These are phyloP conservation scores for Tetramorium simillimum DNA, from an alignment of 1,140 invertebrate genomes.

Conservation along the genomic window DNA sequence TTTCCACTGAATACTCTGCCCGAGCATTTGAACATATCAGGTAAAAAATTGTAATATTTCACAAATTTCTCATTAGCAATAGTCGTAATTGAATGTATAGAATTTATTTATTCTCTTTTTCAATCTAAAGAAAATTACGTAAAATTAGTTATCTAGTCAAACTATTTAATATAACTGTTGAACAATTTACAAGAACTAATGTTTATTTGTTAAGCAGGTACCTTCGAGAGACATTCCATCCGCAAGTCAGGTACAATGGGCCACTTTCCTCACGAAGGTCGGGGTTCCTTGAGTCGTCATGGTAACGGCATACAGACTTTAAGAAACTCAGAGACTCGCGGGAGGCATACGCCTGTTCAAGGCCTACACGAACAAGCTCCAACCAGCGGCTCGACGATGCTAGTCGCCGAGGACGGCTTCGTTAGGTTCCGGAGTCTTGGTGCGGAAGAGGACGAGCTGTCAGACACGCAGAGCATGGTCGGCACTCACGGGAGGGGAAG, in stretches of 20 bases:
- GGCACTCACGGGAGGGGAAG: conserved; percentile 81
- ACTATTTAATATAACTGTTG: background rate
- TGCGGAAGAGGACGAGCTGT: conserved; percentile 83
- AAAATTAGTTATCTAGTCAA: background rate
- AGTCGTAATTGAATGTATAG: background rate
- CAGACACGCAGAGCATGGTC: conserved; percentile 81
- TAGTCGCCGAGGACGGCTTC: conserved; percentile 94
- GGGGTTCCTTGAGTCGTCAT: conserved; percentile 84
- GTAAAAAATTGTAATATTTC: conserved; percentile 45
- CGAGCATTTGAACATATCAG: conserved; percentile 85
- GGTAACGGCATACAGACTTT: conserved; percentile 81
- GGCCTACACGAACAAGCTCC: conserved; percentile 79
- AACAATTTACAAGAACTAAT: background rate
- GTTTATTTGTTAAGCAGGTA: conserved; percentile 71
- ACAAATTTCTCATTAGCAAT: conserved; percentile 10
- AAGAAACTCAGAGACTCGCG: conserved; percentile 75
- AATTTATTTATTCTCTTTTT: background rate
- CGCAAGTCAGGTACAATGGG: conserved; percentile 85
- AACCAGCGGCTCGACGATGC: conserved; percentile 87
- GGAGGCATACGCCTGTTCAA: conserved; percentile 77
- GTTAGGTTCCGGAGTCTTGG: conserved; percentile 91
- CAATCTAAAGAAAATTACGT: background rate
- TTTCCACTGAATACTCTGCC: conserved; percentile 87
- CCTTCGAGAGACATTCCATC: conserved; percentile 84
- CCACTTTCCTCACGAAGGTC: conserved; percentile 82